These are phyloP conservation scores for Drosophila histrio DNA, from an alignment of 2,888 invertebrate species.

Conservation along the genomic window DNA sequence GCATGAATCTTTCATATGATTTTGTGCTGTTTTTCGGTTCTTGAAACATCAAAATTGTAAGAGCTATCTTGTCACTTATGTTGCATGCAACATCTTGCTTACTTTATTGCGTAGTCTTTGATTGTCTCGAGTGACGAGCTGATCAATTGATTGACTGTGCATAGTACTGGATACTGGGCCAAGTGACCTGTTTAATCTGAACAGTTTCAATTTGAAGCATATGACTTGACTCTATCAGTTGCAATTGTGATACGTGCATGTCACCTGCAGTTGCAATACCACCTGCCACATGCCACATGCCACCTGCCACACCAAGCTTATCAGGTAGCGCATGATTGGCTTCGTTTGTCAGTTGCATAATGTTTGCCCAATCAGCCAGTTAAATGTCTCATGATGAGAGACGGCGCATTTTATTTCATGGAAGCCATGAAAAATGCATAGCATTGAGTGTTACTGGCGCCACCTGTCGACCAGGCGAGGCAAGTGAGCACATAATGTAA, in stretches of 20 bases:
- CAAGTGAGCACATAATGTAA: not conserved
- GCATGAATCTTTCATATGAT: constrained; percentile 58
- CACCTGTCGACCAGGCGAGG: constrained; percentile 31
- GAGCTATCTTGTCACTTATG: not conserved
- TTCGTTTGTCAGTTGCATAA: constrained; percentile 53
- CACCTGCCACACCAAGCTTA: not conserved
- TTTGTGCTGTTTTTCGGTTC: constrained; percentile 1
- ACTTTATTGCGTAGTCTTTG: constrained; percentile 1
- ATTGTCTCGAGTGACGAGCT: not conserved
- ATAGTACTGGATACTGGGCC: too few species aligned
- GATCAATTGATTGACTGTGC: constrained; percentile 12
- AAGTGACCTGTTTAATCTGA: not conserved
- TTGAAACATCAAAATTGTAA: too few species aligned
- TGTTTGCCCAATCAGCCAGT: constrained; percentile 50
- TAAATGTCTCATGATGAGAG: constrained; percentile 11
- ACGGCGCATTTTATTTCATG: not conserved
- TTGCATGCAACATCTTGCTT: not conserved
- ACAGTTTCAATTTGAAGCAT: not conserved
- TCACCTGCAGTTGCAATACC: constrained; percentile 1
- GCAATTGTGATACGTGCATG: not conserved
- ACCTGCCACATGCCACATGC: not conserved
- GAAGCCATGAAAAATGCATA: constrained; percentile 43
- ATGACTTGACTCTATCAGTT: not conserved
- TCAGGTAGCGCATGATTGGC: constrained; percentile 53
- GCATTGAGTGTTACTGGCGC: constrained; percentile 24